phyloP scores from a whole-genome alignment of 2,113 vertebrate genomes.

The Malurus alboscapulatus region DNA sequence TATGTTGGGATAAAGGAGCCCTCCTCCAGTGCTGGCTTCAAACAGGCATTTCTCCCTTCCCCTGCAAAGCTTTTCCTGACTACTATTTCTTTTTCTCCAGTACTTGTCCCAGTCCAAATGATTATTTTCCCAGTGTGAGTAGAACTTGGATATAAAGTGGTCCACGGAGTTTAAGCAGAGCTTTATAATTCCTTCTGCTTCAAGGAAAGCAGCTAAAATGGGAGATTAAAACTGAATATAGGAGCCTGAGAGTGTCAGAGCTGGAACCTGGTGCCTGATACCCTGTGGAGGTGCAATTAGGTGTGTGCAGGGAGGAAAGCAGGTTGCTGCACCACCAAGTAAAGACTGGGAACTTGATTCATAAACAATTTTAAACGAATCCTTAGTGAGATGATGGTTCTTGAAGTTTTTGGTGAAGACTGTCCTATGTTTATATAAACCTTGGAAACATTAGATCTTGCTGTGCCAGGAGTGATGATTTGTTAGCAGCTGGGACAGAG shows the following conservation, averaged over 20 bases:
- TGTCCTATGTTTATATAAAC: background rate
- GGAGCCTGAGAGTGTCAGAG: background rate
- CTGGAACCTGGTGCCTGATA: slow-evolving; percentile 68
- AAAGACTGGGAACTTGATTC: slow-evolving; percentile 57
- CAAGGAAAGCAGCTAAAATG: background rate
- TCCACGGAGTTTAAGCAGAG: background rate
- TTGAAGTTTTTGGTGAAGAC: background rate
- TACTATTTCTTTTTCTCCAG: background rate
- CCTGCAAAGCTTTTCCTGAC: background rate
- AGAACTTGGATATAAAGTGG: background rate
- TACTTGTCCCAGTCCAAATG: background rate
- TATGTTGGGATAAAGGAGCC: background rate
- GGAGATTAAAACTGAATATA: background rate
- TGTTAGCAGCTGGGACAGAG: background rate
- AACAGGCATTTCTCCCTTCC: background rate
- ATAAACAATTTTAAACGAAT: background rate
- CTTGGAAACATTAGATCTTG: background rate
- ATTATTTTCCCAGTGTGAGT: background rate
- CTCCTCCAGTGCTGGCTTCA: background rate
- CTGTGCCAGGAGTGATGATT: background rate
- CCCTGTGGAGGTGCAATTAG: slow-evolving; percentile 43
- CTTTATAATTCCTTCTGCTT: slow-evolving; percentile 44
- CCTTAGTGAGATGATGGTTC: background rate
- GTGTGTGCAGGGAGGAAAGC: slow-evolving; percentile 45
- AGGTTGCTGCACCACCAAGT: background rate